Evolutionary conservation across 35 echinoderm and acorn worm genomes (phyloP).

Genomic region (Heliocidaris tuberculata): DNA sequence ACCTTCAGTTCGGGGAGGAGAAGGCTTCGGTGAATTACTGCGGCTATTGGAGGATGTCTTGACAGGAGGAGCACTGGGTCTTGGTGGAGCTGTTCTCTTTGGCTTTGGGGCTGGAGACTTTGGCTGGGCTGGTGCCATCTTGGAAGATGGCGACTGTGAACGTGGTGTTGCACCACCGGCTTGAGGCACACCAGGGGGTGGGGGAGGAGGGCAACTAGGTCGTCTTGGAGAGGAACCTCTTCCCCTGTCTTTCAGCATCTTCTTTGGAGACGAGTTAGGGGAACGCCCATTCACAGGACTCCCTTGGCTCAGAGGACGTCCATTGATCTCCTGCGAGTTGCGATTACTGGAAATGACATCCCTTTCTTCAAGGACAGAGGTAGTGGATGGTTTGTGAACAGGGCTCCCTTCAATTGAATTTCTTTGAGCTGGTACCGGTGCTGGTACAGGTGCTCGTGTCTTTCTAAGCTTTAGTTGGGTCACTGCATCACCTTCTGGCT

Average conservation of each 20-base stretch:
- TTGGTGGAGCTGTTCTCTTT: slow-evolving; percentile 31
- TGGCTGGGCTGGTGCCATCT: not conserved
- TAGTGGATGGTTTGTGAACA: slow-evolving; percentile 17
- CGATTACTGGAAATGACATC: not conserved
- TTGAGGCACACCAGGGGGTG: slow-evolving; percentile 22
- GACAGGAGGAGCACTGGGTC: slow-evolving; percentile 1
- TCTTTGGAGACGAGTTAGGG: slow-evolving; percentile 30
- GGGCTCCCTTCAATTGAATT: slow-evolving; percentile 15
- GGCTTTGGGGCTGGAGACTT: not conserved
- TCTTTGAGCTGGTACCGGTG: not conserved
- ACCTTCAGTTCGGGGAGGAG: not conserved
- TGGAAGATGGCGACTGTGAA: not conserved
- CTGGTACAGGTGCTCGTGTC: not conserved
- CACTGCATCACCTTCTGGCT: not conserved
- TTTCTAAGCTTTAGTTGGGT: slow-evolving; percentile 23
- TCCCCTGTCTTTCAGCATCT: slow-evolving; percentile 16
- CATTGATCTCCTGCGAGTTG: not conserved
- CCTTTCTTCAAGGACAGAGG: slow-evolving; percentile 14
- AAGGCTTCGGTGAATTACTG: not conserved
- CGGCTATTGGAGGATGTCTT: not conserved
- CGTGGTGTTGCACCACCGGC: not conserved
- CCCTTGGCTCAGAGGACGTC: slow-evolving; percentile 22
- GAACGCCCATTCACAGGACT: slow-evolving; percentile 26
- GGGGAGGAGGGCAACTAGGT: slow-evolving; percentile 21
- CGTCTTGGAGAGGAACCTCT: slow-evolving; percentile 26